Evolutionary conservation across 2,888 invertebrate genomes (phyloP), one percentile per base, ranked within the genome.

Genomic region (Tenthredo livida): DNA sequence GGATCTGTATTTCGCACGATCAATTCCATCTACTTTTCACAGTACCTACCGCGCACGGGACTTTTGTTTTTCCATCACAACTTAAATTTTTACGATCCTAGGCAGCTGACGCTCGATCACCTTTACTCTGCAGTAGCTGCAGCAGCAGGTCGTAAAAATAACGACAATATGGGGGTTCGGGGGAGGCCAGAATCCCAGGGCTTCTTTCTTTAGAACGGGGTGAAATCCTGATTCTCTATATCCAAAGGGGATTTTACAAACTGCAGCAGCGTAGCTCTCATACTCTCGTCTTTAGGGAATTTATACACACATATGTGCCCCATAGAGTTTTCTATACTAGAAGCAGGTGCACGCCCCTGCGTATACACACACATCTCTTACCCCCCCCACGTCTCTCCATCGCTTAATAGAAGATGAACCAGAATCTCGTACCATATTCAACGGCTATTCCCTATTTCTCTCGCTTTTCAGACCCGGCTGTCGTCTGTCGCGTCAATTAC

Each of bases 201-300:
- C 61, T 80, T 80, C 80, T 80, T 80, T 80, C 80, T 61, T 80
- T 80, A 80, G 80, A 80, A 80, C 80, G 80, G 80, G 80, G 80
- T 80, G 58, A 80, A 80, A 80, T 80, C 58, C 61, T 40, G 54
- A 77, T 77, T 77, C 77, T 80, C 75, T 47, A 47, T 77, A 77
- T 77, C 47, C 77, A 15, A 77, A 77, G 29, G 77, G 54, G 54
- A 50, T 50, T 77, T 33, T 33, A 7, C 29, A 29, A 29, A 29
- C 29, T 29, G 15, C 17, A 17, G 17, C 21, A 43, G 21, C 29
- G 40, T 40, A 61, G 61, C 72, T 12, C 10, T 43, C 29, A 29
- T 29, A 25, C 77, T 37, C 72, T 37, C n/a, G 72, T 43, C 72
- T 73, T 43, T 43, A 5, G 72, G 43, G 72, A 73, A 73, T 73